Evolutionary conservation across 53 echinoderm and acorn worm genomes (phyloP), one percentile per base, ranked within the genome.

Genomic region (Henricia sp.): DNA sequence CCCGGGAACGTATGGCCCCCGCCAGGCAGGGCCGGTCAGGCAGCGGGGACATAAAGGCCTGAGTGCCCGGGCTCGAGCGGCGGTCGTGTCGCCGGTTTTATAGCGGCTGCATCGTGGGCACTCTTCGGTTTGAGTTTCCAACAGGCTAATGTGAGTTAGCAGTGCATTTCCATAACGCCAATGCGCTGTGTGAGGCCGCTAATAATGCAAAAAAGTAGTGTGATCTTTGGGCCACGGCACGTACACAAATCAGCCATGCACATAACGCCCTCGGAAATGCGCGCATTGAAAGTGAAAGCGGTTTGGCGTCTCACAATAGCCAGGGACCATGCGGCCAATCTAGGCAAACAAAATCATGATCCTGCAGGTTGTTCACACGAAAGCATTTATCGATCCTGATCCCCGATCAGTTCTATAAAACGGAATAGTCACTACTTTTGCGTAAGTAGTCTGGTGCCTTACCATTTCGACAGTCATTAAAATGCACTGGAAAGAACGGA

Each of bases 81-180:
- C 19, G 59, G 41, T 63, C 80, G 48, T 34, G 50, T 19, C 42
- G 62, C 63, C 46, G 3, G n/a, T 3, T 80, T 12, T 48, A 48
- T 21, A 62, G 20, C 80, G 2, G 21, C 19, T 80, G 63, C 44
- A 64, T 14, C 27, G 1, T n/a, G 19, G 26, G 37, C 40, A 27
- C 42, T 77, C 53, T 59, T 58, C 10, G 42, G 57, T 58, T 76
- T 17, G 57, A 57, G 57, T 76, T 76, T 76, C 76, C 57, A 38
- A 37, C 42, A 19, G 26, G 57, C 76, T 76, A 57, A 76, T 41
- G 57, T 40, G 59, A 76, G 76, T 76, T 58, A 58, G 76, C 59
- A 76, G 57, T 76, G 41, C 76, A 76, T 76, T 76, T 76, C 76
- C 73, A 73, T 73, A 73, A 54, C 73, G 54, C 73, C 73, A 52